A percentile compares a stretch with the other conserved stretches of the same genome.
These are phyloP conservation scores for Deilephila elpenor DNA, from an alignment of 2,888 invertebrate genomes.

Conservation along the genomic window DNA sequence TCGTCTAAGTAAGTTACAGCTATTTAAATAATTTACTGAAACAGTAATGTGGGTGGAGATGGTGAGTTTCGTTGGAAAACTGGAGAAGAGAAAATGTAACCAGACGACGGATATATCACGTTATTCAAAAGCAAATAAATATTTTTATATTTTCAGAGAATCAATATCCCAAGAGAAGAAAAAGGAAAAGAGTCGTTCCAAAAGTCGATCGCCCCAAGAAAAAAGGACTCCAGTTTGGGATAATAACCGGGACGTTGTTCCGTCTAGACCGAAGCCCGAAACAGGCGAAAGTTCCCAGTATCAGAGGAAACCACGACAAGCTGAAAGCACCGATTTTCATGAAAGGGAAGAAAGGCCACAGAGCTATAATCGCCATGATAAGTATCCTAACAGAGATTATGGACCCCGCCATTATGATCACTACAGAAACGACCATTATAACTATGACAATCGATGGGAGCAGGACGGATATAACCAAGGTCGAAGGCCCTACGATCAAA, in stretches of 20 bases:
- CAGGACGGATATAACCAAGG: constrained; percentile 39
- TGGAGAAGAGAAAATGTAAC: too few species aligned
- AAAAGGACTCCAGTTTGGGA: constrained; percentile 68
- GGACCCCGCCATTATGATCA: constrained; percentile 32
- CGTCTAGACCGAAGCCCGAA: constrained; percentile 51
- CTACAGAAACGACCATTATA: constrained; percentile 43
- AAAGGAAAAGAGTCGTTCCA: constrained; percentile 58
- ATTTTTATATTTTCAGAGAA: constrained; percentile 51
- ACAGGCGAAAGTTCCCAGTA: constrained; percentile 29
- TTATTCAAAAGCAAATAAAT: too few species aligned
- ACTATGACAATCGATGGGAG: constrained; percentile 54
- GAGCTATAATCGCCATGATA: constrained; percentile 36
- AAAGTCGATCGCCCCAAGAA: constrained; percentile 60
- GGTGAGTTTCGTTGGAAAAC: too few species aligned
- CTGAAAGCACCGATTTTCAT: background rate
- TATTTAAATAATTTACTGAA: background rate
- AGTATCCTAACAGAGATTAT: constrained; percentile 34
- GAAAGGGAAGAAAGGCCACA: constrained; percentile 36
- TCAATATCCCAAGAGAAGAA: constrained; percentile 61
- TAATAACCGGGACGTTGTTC: constrained; percentile 47
- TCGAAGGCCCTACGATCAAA: constrained; percentile 56
- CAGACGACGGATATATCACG: too few species aligned
- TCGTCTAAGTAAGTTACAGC: constrained; percentile 63
- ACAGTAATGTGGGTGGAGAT: too few species aligned
- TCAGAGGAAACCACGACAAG: constrained; percentile 33